Conservation (phyloP, 2,113 vertebrate genomes). For the Daboia siamensis region DNA sequence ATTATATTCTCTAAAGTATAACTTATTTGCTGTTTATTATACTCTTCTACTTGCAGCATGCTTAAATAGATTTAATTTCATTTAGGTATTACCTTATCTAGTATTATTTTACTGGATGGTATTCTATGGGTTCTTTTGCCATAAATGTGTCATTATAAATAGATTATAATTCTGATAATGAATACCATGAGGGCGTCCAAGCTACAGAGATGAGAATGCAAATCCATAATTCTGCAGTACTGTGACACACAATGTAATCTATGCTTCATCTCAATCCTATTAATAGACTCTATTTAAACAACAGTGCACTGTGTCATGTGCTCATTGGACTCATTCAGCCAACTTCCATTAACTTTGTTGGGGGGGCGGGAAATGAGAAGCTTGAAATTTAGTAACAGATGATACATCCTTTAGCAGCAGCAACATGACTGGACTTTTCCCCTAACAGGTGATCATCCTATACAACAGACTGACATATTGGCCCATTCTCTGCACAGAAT, state of each 20-base stretch:
- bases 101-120: neutral
- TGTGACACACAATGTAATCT: neutral
- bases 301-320: neutral
- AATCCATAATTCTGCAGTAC: neutral
- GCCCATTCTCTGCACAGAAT: neutral
- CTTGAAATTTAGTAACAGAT: neutral
- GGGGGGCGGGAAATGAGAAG: neutral
- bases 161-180: neutral
- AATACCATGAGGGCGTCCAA: neutral
- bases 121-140: neutral
- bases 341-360: neutral
- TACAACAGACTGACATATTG: neutral
- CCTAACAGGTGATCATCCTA: neutral
- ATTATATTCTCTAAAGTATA: neutral
- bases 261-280: neutral
- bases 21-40: neutral
- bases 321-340: neutral
- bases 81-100: neutral
- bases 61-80: neutral
- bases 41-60: rapidly evolving
- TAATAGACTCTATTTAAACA: neutral
- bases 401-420: neutral
- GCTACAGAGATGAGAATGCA: neutral
- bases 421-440: neutral
- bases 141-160: neutral